Percentiles rank a stretch among this genome's conserved stretches.
Conservation (phyloP, 1,140 invertebrate genomes). For the Coenobita brevimanus region DNA sequence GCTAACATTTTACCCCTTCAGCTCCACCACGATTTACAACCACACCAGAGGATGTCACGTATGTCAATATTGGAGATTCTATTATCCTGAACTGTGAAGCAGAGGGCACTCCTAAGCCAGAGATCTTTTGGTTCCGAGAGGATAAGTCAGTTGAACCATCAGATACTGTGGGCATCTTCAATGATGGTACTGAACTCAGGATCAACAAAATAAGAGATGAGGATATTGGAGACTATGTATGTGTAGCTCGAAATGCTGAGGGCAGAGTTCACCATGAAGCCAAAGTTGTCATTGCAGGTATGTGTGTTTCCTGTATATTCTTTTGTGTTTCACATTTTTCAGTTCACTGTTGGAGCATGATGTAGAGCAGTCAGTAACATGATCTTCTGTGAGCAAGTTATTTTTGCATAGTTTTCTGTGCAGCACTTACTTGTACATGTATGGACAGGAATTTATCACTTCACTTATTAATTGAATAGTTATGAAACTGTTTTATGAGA, state of each 20-base stretch:
- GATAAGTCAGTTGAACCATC: constrained; percentile 60
- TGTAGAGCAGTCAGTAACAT: too few relatives aligned
- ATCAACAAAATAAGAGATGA: constrained; percentile 89
- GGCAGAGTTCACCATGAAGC: constrained; percentile 95
- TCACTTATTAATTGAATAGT: too few relatives aligned
- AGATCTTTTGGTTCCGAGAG: constrained; percentile 83
- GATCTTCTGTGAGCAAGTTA: too few relatives aligned
- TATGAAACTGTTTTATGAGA: too few relatives aligned
- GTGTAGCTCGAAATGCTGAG: constrained; percentile 94
- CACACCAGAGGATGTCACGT: constrained; percentile 93
- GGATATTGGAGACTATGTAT: constrained; percentile 96
- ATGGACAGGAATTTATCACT: too few relatives aligned
- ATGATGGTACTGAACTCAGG: constrained; percentile 91
- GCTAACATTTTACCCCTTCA: not conserved
- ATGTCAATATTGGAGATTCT: constrained; percentile 95
- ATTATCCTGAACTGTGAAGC: constrained; percentile 94
- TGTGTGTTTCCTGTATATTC: too few relatives aligned
- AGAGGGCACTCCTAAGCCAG: constrained; percentile 82
- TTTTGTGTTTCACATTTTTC: too few relatives aligned
- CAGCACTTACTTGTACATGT: too few relatives aligned
- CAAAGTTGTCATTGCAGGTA: constrained; percentile 95
- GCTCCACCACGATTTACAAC: constrained; percentile 92
- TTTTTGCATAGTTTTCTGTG: too few relatives aligned
- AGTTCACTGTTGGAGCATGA: too few relatives aligned
- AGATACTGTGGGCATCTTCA: constrained; percentile 79